Evolutionary conservation across 2,113 vertebrate genomes (phyloP).

Genomic region (Pelecanus crispus): DNA sequence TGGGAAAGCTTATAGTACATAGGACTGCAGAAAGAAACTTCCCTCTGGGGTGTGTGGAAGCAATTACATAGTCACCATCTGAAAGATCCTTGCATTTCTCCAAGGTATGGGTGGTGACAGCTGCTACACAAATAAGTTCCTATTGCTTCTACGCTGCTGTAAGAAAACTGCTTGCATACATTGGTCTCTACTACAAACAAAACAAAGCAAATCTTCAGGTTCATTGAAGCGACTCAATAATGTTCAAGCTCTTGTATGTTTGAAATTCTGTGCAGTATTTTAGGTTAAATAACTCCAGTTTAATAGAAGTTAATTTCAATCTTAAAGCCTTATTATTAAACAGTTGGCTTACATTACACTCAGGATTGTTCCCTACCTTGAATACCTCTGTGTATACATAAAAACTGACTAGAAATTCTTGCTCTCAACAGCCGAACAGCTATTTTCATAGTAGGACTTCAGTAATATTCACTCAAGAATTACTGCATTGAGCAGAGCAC

Average conservation of each 20-base stretch:
- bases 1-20: background rate
- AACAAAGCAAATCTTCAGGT: background rate
- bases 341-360: background rate
- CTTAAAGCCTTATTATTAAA: background rate
- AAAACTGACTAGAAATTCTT: background rate
- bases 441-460: background rate
- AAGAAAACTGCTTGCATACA: background rate
- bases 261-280: background rate
- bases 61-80: constrained; percentile 27
- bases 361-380: background rate
- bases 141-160: background rate
- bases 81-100: constrained; percentile 16
- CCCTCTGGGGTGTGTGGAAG: background rate
- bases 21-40: background rate
- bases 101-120: constrained; percentile 3
- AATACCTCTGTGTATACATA: background rate
- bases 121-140: background rate
- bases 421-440: background rate
- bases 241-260: accelerated
- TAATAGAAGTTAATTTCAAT: background rate
- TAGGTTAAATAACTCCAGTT: background rate
- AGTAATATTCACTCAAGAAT: background rate
- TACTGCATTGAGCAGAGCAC: background rate
- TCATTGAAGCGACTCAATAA: background rate
- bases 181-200: background rate